phyloP scores from a whole-genome alignment of 2,797 vertebrate species.

The Chrysocyon brachyurus region DNA sequence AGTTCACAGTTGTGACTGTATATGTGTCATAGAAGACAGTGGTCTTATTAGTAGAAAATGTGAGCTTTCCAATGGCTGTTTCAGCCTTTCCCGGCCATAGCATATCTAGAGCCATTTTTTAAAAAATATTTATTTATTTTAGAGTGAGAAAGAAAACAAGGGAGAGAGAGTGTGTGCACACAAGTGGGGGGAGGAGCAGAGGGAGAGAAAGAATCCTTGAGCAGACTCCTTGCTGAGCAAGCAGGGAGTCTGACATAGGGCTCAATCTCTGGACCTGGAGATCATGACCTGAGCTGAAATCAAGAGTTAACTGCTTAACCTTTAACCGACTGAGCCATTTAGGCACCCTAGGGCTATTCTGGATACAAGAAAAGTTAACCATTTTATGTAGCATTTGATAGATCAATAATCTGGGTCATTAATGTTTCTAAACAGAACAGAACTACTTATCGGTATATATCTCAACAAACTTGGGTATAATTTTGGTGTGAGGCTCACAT shows the following conservation, averaged over 20 bases:
- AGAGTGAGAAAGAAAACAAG: not conserved
- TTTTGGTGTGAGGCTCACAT: constrained; percentile 23
- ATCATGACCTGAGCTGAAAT: not conserved
- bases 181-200: not conserved
- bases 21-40: not conserved
- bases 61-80: constrained; percentile 3
- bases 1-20: not conserved
- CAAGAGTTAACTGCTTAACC: not conserved
- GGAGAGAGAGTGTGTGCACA: not conserved
- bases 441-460: not conserved
- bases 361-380: not conserved
- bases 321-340: not conserved
- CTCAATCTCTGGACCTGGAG: not conserved
- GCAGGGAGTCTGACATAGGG: not conserved
- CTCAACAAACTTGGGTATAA: not conserved
- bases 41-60: not conserved
- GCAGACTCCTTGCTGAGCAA: not conserved
- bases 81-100: not conserved
- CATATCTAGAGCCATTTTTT: not conserved
- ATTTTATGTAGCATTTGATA: constrained; percentile 41
- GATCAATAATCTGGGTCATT: not conserved
- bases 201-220: not conserved
- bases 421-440: not conserved
- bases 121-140: not conserved
- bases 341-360: not conserved